phyloP scores from a whole-genome alignment of 2,797 vertebrate genomes.

The Anabacerthia variegaticeps region DNA sequence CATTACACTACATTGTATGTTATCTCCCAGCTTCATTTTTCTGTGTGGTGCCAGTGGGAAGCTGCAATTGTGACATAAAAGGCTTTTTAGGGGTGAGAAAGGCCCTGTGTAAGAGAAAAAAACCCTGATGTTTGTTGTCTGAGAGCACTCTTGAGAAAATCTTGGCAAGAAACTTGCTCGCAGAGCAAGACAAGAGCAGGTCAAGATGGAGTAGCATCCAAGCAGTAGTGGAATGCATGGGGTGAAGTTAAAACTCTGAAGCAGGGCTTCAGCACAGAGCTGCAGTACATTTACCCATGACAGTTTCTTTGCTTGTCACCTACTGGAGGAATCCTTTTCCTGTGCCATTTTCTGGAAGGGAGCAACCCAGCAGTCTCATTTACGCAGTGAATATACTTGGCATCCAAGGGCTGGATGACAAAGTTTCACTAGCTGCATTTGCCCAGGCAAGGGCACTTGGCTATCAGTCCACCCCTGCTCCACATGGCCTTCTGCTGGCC shows the following conservation, averaged over 20 bases:
- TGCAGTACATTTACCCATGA: background rate
- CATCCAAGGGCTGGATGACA: background rate
- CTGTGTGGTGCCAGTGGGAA: background rate
- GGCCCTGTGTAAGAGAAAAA: background rate
- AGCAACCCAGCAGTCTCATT: constrained; percentile 6
- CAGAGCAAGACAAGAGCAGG: constrained; percentile 32
- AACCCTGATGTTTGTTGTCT: background rate
- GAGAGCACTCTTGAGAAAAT: constrained; percentile 6
- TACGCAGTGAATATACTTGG: background rate
- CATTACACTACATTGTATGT: background rate
- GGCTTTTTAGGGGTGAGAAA: constrained; percentile 35
- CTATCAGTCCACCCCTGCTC: background rate
- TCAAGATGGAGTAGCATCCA: constrained; percentile 7
- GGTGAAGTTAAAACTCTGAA: constrained; percentile 1
- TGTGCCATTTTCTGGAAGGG: constrained; percentile 23
- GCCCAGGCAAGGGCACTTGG: constrained; percentile 7
- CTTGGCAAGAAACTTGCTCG: constrained; percentile 21
- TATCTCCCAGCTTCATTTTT: constrained; percentile 38
- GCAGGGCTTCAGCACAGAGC: background rate
- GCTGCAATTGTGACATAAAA: background rate
- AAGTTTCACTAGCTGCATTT: constrained; percentile 2
- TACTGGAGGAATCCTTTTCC: background rate
- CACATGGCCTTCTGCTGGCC: background rate
- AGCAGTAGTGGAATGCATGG: constrained; percentile 1
- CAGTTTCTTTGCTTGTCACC: background rate